Conservation (phyloP, 2,797 vertebrate species). For the Macropus fuliginosus region DNA sequence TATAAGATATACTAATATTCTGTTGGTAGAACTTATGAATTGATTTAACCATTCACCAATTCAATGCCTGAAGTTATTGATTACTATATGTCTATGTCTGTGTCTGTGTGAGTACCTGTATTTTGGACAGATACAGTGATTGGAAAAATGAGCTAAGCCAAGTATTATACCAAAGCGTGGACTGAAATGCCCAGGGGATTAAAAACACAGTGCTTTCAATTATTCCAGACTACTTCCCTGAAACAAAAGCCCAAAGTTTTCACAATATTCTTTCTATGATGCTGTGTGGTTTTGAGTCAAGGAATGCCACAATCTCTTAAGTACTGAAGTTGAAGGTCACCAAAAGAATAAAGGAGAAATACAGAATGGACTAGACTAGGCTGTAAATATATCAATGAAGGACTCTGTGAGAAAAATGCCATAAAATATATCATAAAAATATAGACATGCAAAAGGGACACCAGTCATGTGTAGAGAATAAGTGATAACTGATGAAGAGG, state of each 20-base stretch:
- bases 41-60: background rate
- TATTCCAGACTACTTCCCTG: background rate
- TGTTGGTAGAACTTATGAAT: background rate
- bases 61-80: background rate
- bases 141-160: background rate
- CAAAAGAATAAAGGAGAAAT: background rate
- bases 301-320: background rate
- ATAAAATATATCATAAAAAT: background rate
- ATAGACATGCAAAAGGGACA: background rate
- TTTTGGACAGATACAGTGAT: background rate
- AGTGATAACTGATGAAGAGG: background rate
- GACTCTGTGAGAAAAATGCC: background rate
- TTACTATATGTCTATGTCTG: background rate
- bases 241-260: background rate
- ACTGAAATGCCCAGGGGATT: background rate
- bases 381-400: background rate
- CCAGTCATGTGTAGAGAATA: background rate
- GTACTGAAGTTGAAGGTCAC: background rate
- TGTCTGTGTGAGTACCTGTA: background rate
- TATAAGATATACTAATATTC: background rate
- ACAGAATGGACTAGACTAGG: background rate
- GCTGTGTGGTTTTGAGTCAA: background rate
- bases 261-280: background rate
- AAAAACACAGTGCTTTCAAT: background rate
- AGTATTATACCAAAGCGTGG: background rate